Evolutionary conservation across 2,888 invertebrate species (phyloP).

Genomic region (Caenorhabditis imperialis): DNA sequence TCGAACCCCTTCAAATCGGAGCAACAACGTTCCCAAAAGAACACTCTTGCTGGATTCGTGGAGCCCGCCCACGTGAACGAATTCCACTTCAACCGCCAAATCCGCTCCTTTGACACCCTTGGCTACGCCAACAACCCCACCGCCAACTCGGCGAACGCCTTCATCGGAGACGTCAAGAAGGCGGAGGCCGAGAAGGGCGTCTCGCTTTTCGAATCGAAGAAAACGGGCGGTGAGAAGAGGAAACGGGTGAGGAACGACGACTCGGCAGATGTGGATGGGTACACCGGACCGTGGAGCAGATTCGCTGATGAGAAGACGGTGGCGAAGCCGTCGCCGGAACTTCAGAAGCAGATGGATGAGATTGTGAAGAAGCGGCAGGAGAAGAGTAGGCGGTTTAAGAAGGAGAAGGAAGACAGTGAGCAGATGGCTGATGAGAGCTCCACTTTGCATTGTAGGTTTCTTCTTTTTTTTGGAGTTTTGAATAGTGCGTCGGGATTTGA

Average conservation of each 20-base stretch:
- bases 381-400: constrained; percentile 92
- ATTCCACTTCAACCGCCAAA: constrained; percentile 81
- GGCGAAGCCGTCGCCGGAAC: constrained; percentile 92
- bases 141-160: constrained; percentile 81
- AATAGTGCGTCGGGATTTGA: too few species aligned
- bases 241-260: constrained; percentile 91
- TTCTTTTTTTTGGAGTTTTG: too few species aligned
- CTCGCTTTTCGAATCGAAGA: constrained; percentile 87
- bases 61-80: constrained; percentile 95
- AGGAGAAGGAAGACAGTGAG: constrained; percentile 95
- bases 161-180: constrained; percentile 73
- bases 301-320: constrained; percentile 91
- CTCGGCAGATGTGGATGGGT: constrained; percentile 92
- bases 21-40: constrained; percentile 89
- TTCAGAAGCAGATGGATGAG: constrained; percentile 93
- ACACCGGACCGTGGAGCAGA: constrained; percentile 93
- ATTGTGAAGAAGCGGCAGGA: constrained; percentile 91
- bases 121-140: constrained; percentile 95
- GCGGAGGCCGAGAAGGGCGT: constrained; percentile 69
- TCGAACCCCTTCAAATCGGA: constrained; percentile 92
- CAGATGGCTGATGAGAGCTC: constrained; percentile 81
- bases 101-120: constrained; percentile 75
- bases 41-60: constrained; percentile 93
- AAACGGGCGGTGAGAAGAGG: constrained; percentile 79
- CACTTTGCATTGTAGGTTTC: constrained; percentile 73